phyloP scores from a whole-genome alignment of 2,888 invertebrate species.

The Saturnia japonica region DNA sequence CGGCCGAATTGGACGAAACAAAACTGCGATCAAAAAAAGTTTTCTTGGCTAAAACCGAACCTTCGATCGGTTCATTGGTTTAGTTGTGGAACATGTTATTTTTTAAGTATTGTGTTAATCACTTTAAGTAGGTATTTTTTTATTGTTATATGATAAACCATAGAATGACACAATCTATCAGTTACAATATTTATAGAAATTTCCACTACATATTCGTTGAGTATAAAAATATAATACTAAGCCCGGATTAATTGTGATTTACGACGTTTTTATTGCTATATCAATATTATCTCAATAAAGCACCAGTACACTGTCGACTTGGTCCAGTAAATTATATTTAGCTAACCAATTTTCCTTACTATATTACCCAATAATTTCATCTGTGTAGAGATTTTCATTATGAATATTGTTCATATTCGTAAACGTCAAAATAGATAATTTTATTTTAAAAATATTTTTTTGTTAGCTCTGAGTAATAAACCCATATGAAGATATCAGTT shows the following conservation, averaged over 20 bases:
- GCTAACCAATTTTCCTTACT: neutral
- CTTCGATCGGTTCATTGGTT: no score
- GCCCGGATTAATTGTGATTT: neutral
- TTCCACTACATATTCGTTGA: neutral
- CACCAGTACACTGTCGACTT: neutral
- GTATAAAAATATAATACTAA: neutral
- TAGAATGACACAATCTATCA: no score
- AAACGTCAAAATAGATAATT: neutral
- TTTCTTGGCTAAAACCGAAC: no score
- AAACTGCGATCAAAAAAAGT: no score
- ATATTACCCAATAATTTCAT: neutral
- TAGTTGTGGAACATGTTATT: neutral
- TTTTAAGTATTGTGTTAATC: neutral
- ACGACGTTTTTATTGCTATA: slow-evolving; percentile 1
- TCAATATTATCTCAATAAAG: neutral
- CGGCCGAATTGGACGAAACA: no score
- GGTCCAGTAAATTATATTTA: neutral
- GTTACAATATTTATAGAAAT: neutral
- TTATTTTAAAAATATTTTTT: neutral
- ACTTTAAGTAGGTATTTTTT: neutral
- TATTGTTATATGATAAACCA: no score
- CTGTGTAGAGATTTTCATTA: neutral
- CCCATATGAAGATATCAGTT: neutral
- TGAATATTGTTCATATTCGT: neutral
- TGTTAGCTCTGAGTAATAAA: neutral